Evolutionary conservation across 2,113 vertebrate genomes (phyloP).

Genomic region (Burhinus oedicnemus): DNA sequence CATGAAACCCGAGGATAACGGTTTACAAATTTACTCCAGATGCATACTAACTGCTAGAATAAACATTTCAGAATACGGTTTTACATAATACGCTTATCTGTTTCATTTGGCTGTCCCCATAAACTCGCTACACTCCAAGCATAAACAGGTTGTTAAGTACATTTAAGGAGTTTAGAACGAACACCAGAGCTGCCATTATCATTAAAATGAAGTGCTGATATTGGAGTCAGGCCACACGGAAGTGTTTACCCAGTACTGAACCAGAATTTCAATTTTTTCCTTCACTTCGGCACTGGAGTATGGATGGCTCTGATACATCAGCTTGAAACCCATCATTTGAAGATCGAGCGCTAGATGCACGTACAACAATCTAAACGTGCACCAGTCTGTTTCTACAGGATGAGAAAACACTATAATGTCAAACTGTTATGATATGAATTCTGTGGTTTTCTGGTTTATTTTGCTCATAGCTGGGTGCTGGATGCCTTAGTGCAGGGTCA

Average conservation of each 20-base stretch:
- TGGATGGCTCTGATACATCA: background rate
- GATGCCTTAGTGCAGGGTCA: background rate
- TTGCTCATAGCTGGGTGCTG: background rate
- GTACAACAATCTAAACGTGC: background rate
- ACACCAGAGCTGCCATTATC: slow-evolving; percentile 59
- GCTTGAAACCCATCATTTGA: background rate
- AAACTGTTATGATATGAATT: background rate
- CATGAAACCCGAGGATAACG: background rate
- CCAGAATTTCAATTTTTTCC: slow-evolving; percentile 46
- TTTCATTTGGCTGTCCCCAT: slow-evolving; percentile 63
- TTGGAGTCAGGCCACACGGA: slow-evolving; percentile 52
- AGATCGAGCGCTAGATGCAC: background rate
- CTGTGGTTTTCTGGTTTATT: background rate
- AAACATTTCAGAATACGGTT: slow-evolving; percentile 60
- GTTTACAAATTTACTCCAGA: slow-evolving; percentile 58
- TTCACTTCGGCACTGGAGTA: background rate
- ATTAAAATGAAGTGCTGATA: slow-evolving; percentile 70
- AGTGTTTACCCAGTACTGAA: slow-evolving; percentile 40
- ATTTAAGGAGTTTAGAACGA: slow-evolving; percentile 70
- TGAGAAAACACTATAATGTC: background rate
- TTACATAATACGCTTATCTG: slow-evolving; percentile 68
- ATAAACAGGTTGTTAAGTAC: slow-evolving; percentile 73
- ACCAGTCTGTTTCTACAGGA: background rate
- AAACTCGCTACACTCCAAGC: slow-evolving; percentile 57
- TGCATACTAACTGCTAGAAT: slow-evolving; percentile 63